A percentile compares a stretch with the other conserved stretches of the same genome.
Evolutionary conservation across 2,113 vertebrate species (phyloP).

Genomic region (Calidris pygmaea): DNA sequence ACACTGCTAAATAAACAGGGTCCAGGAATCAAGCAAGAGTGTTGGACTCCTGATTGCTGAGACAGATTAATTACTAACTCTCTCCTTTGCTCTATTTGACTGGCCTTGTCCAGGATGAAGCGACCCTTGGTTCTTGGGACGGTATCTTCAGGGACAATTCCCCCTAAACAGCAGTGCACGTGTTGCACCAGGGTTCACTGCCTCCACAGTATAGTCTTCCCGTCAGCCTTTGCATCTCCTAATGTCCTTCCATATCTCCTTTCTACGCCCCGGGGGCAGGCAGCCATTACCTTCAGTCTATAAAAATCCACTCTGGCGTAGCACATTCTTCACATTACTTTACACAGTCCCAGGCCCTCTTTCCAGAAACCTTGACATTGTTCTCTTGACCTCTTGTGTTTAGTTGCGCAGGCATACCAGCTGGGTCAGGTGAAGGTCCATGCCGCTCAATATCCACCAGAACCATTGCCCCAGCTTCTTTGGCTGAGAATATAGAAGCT

Average conservation of each 20-base stretch:
- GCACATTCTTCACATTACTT: neutral
- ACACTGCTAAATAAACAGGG: neutral
- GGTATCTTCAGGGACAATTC: neutral
- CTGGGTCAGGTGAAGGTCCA: neutral
- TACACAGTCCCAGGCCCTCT: neutral
- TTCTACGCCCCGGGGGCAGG: accelerated
- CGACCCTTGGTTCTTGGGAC: neutral
- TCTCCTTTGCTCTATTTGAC: neutral
- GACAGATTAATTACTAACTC: neutral
- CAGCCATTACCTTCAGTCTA: neutral
- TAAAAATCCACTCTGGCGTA: neutral
- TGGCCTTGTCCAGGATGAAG: neutral
- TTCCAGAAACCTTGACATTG: neutral
- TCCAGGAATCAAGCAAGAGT: neutral
- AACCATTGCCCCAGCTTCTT: neutral
- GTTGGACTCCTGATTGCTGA: neutral
- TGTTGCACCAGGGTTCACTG: neutral
- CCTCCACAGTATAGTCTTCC: neutral
- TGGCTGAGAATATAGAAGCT: neutral
- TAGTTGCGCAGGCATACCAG: neutral
- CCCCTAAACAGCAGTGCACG: neutral
- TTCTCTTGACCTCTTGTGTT: neutral
- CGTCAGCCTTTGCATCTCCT: neutral
- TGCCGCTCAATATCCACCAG: accelerated
- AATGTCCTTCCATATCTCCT: neutral